These are phyloP conservation scores for Equus quagga DNA, from an alignment of 2,113 vertebrate species.

Conservation along the genomic window DNA sequence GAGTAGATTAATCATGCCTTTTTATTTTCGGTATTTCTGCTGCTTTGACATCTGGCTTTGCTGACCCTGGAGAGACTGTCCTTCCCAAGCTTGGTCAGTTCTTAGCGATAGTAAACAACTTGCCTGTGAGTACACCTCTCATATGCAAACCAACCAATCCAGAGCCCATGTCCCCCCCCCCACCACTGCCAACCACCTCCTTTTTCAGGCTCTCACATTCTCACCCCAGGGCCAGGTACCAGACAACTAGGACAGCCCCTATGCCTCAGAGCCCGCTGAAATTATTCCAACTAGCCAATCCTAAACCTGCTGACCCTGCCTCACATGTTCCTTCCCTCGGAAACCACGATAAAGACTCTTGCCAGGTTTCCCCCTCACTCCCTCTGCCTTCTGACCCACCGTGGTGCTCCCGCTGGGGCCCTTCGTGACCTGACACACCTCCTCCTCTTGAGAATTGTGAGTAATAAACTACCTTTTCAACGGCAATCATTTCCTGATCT, in stretches of 20 bases:
- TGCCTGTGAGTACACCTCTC: neutral
- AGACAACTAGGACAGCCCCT: neutral
- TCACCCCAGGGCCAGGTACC: neutral
- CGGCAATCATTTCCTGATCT: neutral
- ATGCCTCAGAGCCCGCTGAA: neutral
- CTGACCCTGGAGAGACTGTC: neutral
- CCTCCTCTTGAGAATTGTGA: neutral
- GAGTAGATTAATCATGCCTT: neutral
- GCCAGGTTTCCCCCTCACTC: neutral
- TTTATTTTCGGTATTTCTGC: neutral
- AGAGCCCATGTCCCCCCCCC: neutral
- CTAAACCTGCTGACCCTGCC: neutral
- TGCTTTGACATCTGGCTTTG: neutral
- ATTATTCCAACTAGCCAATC: neutral
- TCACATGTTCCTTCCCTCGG: neutral
- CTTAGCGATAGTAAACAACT: neutral
- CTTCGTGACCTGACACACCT: accelerated
- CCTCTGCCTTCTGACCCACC: neutral
- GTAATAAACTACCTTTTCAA: neutral
- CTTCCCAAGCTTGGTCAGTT: neutral
- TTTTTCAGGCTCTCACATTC: neutral
- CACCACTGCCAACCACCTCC: no score
- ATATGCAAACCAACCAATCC: neutral
- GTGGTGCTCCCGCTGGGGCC: neutral
- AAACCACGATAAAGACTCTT: neutral